phyloP scores from a whole-genome alignment of 1,140 invertebrate genomes.

The Bombus cullumanus region DNA sequence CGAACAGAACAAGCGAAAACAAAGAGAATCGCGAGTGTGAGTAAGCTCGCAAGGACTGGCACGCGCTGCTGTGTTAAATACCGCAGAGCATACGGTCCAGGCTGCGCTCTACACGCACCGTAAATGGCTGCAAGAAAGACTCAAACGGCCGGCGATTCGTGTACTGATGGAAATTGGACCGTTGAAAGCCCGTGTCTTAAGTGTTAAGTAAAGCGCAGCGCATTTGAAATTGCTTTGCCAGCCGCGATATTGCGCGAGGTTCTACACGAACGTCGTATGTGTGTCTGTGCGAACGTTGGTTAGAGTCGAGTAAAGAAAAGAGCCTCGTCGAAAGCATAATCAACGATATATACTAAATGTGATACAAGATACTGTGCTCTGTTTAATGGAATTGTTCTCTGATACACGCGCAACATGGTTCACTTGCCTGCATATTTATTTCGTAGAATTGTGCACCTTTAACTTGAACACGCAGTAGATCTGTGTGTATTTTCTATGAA shows the following conservation, averaged over 20 bases:
- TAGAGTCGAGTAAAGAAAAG: neutral
- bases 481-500: too few species aligned
- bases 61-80: slow-evolving; percentile 47
- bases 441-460: too few species aligned
- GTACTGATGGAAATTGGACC: slow-evolving; percentile 44
- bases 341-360: neutral
- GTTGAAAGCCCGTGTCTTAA: neutral
- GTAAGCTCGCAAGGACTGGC: slow-evolving; percentile 30
- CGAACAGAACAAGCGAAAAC: slow-evolving; percentile 55
- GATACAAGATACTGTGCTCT: too few species aligned
- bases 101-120: slow-evolving; percentile 13
- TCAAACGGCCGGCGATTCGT: slow-evolving; percentile 44
- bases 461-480: too few species aligned
- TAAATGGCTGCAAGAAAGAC: slow-evolving; percentile 33
- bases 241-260: slow-evolving; percentile 19
- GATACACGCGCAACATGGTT: too few species aligned
- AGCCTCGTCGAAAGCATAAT: neutral
- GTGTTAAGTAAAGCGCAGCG: slow-evolving; percentile 15
- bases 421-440: too few species aligned
- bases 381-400: too few species aligned
- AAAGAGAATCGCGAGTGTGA: slow-evolving; percentile 50
- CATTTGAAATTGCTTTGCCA: slow-evolving; percentile 18
- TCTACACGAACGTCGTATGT: too few species aligned
- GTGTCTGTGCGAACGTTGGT: neutral
- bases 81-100: slow-evolving; percentile 45